These are phyloP conservation scores for Drosophila varians DNA, from an alignment of 1,140 invertebrate species.

Conservation along the genomic window DNA sequence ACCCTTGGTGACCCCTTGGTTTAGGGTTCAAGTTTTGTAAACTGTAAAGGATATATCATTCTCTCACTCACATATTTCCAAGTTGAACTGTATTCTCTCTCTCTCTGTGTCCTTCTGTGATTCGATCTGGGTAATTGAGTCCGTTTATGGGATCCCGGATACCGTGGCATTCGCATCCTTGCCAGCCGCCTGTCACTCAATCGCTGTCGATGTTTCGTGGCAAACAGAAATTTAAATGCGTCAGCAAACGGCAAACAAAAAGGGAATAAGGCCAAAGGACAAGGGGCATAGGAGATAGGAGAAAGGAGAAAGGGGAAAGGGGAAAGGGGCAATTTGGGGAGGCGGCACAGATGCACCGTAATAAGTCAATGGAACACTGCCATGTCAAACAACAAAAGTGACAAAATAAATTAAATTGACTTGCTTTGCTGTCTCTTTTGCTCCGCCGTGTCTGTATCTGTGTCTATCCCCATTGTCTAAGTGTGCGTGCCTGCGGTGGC, in stretches of 20 bases:
- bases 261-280: conserved; percentile 1
- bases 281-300: neutral
- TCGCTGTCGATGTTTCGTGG: conserved; percentile 47
- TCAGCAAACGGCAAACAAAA: conserved; percentile 69
- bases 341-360: conserved; percentile 16
- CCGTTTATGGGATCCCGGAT: conserved; percentile 17
- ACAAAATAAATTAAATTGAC: conserved; percentile 81
- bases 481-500: conserved; percentile 44
- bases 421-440: conserved; percentile 29
- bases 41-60: neutral
- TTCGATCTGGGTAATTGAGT: conserved; percentile 33
- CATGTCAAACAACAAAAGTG: conserved; percentile 73
- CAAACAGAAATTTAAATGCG: conserved; percentile 78
- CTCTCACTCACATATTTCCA: neutral
- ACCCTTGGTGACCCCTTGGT: neutral
- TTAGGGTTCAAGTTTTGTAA: neutral
- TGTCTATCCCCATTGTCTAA: conserved; percentile 23
- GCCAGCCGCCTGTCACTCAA: conserved; percentile 40
- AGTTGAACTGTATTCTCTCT: neutral
- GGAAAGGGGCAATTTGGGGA: neutral
- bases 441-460: neutral
- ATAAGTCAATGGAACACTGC: conserved; percentile 54
- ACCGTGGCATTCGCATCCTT: conserved; percentile 25
- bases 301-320: neutral
- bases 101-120: neutral